Conservation (phyloP, 2,888 invertebrate species). For the Tribolium freemani region DNA sequence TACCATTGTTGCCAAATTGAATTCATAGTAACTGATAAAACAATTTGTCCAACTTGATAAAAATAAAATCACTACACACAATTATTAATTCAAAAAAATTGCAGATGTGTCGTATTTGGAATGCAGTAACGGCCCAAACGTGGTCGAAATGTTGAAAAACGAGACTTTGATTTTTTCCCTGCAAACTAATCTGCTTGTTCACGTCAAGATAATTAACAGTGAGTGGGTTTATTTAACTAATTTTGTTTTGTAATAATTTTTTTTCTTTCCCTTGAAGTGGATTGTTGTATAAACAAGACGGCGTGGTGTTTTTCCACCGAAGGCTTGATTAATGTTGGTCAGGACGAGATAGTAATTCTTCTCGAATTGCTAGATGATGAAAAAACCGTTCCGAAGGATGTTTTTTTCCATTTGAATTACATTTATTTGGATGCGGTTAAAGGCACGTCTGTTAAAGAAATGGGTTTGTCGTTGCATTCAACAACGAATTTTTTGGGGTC, state of each 20-base stretch:
- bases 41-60: not conserved
- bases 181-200: slow-evolving; percentile 81
- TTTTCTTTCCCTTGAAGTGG: slow-evolving; percentile 72
- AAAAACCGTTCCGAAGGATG: slow-evolving; percentile 76
- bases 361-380: slow-evolving; percentile 78
- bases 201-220: slow-evolving; percentile 82
- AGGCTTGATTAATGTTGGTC: slow-evolving; percentile 84
- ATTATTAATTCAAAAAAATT: slow-evolving; percentile 47
- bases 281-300: slow-evolving; percentile 80
- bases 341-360: slow-evolving; percentile 85
- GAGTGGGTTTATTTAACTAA: slow-evolving; percentile 65
- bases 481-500: slow-evolving; percentile 76
- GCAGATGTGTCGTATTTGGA: slow-evolving; percentile 72
- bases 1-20: too few species aligned
- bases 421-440: slow-evolving; percentile 79
- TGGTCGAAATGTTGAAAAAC: slow-evolving; percentile 73
- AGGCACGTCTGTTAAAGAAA: slow-evolving; percentile 79
- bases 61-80: too few species aligned
- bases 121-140: slow-evolving; percentile 70
- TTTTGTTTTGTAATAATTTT: not conserved
- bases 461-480: slow-evolving; percentile 78
- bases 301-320: slow-evolving; percentile 85
- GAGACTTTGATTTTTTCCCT: slow-evolving; percentile 81
- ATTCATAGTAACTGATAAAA: too few species aligned
- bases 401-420: slow-evolving; percentile 81